Base-by-base conservation (phyloP, 2,797 vertebrate genomes). In the Scleropages formosus region DNA sequence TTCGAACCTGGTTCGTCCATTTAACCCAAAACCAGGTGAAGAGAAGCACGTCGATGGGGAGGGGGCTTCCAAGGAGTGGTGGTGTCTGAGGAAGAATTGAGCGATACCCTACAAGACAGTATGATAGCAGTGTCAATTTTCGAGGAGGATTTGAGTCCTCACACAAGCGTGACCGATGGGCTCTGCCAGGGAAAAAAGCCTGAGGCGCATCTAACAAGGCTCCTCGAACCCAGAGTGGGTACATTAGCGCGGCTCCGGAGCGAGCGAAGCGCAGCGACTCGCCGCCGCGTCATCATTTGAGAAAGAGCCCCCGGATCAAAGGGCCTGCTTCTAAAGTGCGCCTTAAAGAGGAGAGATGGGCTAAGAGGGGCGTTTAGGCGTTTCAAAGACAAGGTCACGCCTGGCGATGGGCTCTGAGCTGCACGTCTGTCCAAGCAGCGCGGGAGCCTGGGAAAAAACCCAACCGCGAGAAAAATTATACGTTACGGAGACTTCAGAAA, bases 271-370 rank as follows among this genome's bases (percentile, higher is more conserved):
- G n/a, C 24, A 26, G 8, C 16, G 20, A 24, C 51, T 20, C 49
- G 22, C 20, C 26, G 20, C 15, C 39, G 18, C n/a, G 51, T 15
- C 47, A 56, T 31, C 39, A 53, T 75, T 27, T 75, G 8, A 49
- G 60, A 31, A 75, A 64, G 63, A 56, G 47, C 44, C 4, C 2
- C 65, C 56, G 62, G 73, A 67, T 75, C 63, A 67, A 75, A 56
- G 16, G 47, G 15, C 15, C 66, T n/a, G 44, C 51, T 31, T 70
- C 24, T 44, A 27, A 53, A 70, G 53, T 26, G 26, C 22, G 18
- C 51, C 66, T 64, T 8, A 53, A 72, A 73, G 18, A 47, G 0
- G 10, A 67, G 8, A 44, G 74, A 51, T 63, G 31, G 31, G 6
- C 70, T 46, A 56, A 76, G 47, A 70, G 22, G 59, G 26, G 76